phyloP scores from a whole-genome alignment of 2,797 vertebrate genomes.

The Epinephelus malabaricus region DNA sequence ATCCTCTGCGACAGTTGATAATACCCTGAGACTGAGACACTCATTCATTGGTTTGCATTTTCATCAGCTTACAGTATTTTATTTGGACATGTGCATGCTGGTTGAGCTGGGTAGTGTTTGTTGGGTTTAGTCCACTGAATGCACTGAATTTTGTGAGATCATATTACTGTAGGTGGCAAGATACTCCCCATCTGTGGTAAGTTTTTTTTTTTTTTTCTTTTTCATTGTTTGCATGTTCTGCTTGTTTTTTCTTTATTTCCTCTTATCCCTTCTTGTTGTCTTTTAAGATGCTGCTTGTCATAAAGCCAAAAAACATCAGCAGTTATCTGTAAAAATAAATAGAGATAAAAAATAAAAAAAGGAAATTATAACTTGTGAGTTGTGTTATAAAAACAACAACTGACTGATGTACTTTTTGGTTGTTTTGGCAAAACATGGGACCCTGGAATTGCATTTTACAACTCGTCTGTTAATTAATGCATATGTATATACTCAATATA shows the following conservation, averaged over 20 bases:
- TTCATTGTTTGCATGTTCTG: slow-evolving; percentile 57
- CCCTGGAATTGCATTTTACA: slow-evolving; percentile 1
- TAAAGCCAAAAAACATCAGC: slow-evolving; percentile 34
- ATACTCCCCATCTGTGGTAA: slow-evolving; percentile 74
- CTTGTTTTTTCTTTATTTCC: slow-evolving; percentile 18
- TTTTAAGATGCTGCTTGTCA: slow-evolving; percentile 17
- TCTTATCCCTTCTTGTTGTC: slow-evolving; percentile 29
- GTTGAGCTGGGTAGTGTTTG: slow-evolving; percentile 91
- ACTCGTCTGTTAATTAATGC: neutral
- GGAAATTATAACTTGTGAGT: neutral
- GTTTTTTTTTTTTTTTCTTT: slow-evolving; percentile 52
- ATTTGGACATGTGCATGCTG: slow-evolving; percentile 91
- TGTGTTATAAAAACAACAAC: neutral
- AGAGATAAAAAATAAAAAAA: neutral
- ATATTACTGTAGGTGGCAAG: slow-evolving; percentile 61
- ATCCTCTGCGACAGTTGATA: neutral
- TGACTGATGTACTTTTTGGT: slow-evolving; percentile 45
- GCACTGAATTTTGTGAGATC: slow-evolving; percentile 59
- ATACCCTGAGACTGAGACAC: neutral
- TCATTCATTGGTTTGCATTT: slow-evolving; percentile 65
- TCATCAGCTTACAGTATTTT: slow-evolving; percentile 58
- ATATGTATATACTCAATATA: too few species aligned
- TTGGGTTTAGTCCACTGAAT: slow-evolving; percentile 60
- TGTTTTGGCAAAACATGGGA: neutral
- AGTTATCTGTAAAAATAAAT: neutral